Evolutionary conservation across 2,888 invertebrate species (phyloP).

Genomic region (Eristalis intricaria): DNA sequence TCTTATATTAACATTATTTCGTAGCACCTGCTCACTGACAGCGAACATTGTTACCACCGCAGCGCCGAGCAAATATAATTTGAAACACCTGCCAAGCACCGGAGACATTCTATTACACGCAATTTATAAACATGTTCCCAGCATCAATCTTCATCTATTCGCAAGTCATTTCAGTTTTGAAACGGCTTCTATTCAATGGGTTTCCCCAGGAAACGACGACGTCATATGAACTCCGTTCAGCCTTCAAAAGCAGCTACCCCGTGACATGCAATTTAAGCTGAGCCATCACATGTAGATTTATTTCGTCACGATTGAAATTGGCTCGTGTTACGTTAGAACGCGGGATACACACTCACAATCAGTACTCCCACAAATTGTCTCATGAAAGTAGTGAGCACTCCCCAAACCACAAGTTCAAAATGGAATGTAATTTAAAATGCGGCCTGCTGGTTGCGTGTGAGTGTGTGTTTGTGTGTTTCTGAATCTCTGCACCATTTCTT

Average conservation of each 20-base stretch:
- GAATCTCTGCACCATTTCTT: constrained; percentile 47
- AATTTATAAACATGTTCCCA: background rate
- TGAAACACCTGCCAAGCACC: background rate
- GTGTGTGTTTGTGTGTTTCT: constrained; percentile 2
- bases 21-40: background rate
- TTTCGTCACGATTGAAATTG: constrained; percentile 22
- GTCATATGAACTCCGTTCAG: constrained; percentile 17
- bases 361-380: constrained; percentile 11
- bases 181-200: background rate
- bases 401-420: constrained; percentile 23
- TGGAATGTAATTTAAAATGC: constrained; percentile 2
- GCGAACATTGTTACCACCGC: too few species aligned
- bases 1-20: background rate
- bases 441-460: background rate
- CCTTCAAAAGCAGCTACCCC: background rate
- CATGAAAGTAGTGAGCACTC: constrained; percentile 1
- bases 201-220: too few species aligned
- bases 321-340: constrained; percentile 24
- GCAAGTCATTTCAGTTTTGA: constrained; percentile 4
- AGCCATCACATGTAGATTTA: constrained; percentile 11
- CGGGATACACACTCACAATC: background rate
- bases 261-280: constrained; percentile 36
- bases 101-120: background rate
- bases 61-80: background rate
- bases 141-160: constrained; percentile 29